A percentile compares a stretch with the other conserved stretches of the same genome.
Evolutionary conservation across 2,797 vertebrate species (phyloP).

Genomic region (Champsocephalus gunnari): DNA sequence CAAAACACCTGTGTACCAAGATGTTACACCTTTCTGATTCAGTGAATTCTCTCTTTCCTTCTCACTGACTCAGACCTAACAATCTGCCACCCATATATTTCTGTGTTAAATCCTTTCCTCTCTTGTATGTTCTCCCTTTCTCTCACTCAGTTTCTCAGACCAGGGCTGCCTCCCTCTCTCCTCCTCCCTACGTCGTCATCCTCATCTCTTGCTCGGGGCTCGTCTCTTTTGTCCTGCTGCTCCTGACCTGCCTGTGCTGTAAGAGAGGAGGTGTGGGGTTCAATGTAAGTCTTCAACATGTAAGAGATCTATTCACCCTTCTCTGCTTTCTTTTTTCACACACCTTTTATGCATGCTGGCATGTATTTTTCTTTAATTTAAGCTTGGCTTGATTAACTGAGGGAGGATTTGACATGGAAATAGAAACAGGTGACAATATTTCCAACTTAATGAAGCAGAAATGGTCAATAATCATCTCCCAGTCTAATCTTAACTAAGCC

Average conservation of each 20-base stretch:
- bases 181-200: conserved; percentile 93
- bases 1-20: conserved; percentile 77
- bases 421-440: conserved; percentile 40
- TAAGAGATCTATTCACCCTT: conserved; percentile 75
- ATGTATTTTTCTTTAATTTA: conserved; percentile 8
- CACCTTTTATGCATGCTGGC: conserved; percentile 38
- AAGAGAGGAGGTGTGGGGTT: conserved; percentile 93
- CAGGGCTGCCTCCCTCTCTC: conserved; percentile 86
- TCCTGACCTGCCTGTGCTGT: conserved; percentile 95
- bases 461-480: conserved; percentile 49
- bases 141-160: conserved; percentile 83
- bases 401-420: conserved; percentile 22
- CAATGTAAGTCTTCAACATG: conserved; percentile 90
- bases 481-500: conserved; percentile 42
- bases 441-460: conserved; percentile 47
- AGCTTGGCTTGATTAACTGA: conserved; percentile 22
- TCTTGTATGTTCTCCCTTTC: conserved; percentile 51
- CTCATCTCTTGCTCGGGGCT: conserved; percentile 95
- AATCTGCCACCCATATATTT: conserved; percentile 36
- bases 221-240: conserved; percentile 93
- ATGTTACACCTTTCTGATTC: conserved; percentile 69
- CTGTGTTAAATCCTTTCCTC: conserved; percentile 58
- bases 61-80: conserved; percentile 68
- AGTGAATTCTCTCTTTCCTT: conserved; percentile 60
- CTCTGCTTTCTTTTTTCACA: conserved; percentile 48